Percentiles rank a stretch among this genome's conserved stretches.
phyloP scores from a whole-genome alignment of 2,888 invertebrate species.

The Doris montereyensis region DNA sequence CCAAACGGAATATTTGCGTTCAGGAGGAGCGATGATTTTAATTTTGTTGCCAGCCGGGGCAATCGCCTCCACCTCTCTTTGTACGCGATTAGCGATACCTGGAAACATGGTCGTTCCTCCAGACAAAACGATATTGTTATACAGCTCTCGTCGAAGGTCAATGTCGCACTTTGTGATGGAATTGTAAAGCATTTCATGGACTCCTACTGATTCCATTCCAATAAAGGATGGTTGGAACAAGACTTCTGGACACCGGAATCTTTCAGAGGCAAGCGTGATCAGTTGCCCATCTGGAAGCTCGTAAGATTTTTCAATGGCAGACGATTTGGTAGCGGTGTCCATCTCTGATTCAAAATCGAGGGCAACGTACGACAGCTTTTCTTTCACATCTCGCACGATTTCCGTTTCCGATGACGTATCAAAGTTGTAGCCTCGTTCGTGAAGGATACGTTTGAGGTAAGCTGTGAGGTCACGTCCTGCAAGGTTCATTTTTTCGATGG shows the following conservation, averaged over 20 bases:
- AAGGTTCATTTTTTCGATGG: conserved; percentile 59
- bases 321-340: conserved; percentile 92
- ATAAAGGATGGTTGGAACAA: conserved; percentile 72
- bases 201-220: conserved; percentile 77
- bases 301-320: conserved; percentile 92
- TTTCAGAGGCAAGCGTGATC: conserved; percentile 69
- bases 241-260: conserved; percentile 58
- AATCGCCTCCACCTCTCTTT: conserved; percentile 94
- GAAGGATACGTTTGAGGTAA: conserved; percentile 76
- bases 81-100: conserved; percentile 97
- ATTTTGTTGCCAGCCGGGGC: conserved; percentile 80
- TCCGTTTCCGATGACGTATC: conserved; percentile 86
- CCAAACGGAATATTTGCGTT: conserved; percentile 75
- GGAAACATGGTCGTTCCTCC: conserved; percentile 98
- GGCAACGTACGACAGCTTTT: conserved; percentile 95
- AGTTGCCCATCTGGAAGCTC: conserved; percentile 71
- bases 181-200: conserved; percentile 63
- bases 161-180: conserved; percentile 67
- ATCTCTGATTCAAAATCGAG: conserved; percentile 91
- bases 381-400: conserved; percentile 94
- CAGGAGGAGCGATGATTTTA: conserved; percentile 69
- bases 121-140: conserved; percentile 83
- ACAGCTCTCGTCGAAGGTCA: conserved; percentile 71
- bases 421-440: conserved; percentile 70
- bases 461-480: conserved; percentile 64